Evolutionary conservation across 2,888 invertebrate genomes (phyloP).

Genomic region (Rhabditophanes sp.): DNA sequence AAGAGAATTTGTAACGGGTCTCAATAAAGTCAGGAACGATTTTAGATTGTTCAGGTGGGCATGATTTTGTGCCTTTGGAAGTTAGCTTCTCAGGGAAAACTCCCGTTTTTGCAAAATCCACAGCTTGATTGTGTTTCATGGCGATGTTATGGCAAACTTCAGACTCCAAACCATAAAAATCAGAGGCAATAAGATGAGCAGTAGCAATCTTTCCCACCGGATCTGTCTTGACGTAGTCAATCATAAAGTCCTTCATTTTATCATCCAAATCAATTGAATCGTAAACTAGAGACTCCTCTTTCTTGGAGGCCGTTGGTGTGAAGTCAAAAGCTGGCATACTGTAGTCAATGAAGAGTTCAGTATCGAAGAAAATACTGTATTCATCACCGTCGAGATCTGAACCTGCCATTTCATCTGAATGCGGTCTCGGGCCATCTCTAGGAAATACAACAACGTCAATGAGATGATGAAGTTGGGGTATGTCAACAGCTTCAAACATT

Average conservation of each 20-base stretch:
- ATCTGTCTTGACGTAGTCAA: conserved; percentile 27
- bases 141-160: conserved; percentile 28
- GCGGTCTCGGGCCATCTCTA: conserved; percentile 44
- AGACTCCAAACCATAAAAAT: conserved; percentile 17
- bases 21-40: no score
- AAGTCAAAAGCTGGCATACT: conserved; percentile 23
- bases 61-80: no score
- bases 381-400: conserved; percentile 47
- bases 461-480: conserved; percentile 33
- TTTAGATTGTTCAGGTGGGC: conserved; percentile 7
- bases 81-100: conserved; percentile 13
- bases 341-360: conserved; percentile 30
- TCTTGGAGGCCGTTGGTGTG: conserved; percentile 1
- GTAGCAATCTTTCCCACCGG: conserved; percentile 20
- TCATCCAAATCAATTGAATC: no score
- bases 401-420: conserved; percentile 47
- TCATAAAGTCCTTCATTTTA: conserved; percentile 20
- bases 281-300: no score
- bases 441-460: conserved; percentile 47
- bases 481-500: conserved; percentile 37
- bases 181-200: conserved; percentile 27
- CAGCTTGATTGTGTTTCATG: conserved; percentile 33
- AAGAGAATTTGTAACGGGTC: no score
- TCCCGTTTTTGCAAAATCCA: conserved; percentile 45
- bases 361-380: conserved; percentile 45